Conservation (phyloP, 1,140 invertebrate genomes). For the Heliconius hewitsoni region DNA sequence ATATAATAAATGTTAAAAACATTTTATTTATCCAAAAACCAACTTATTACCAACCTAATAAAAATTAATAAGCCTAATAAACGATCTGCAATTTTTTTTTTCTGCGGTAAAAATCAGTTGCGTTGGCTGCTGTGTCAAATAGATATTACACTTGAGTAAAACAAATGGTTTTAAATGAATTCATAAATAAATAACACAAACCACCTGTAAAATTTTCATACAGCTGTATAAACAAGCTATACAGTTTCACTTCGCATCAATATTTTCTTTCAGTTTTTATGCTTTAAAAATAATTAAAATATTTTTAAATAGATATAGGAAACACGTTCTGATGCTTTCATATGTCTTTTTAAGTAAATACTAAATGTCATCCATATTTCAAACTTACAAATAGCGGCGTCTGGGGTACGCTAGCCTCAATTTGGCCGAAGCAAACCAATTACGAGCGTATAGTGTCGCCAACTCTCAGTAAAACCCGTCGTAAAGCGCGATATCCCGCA, state of each 20-base stretch:
- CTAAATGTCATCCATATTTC: slow-evolving; percentile 36
- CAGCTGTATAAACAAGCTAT: neutral
- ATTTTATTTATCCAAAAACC: too few relatives aligned
- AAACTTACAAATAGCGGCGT: slow-evolving; percentile 33
- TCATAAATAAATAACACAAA: too few relatives aligned
- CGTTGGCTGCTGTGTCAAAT: too few relatives aligned
- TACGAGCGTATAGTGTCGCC: slow-evolving; percentile 71
- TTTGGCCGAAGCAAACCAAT: slow-evolving; percentile 70
- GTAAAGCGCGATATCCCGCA: slow-evolving; percentile 78
- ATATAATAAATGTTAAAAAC: too few relatives aligned
- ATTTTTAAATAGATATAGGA: neutral
- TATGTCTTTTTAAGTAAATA: slow-evolving; percentile 35
- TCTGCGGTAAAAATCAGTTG: too few relatives aligned
- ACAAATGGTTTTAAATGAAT: too few relatives aligned
- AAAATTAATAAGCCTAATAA: too few relatives aligned
- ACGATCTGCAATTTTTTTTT: too few relatives aligned
- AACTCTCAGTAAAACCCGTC: slow-evolving; percentile 76
- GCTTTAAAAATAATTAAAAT: neutral
- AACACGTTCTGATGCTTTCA: neutral
- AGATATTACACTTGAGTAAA: too few relatives aligned
- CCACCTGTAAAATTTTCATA: too few relatives aligned
- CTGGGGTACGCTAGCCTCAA: slow-evolving; percentile 54
- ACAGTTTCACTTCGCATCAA: neutral
- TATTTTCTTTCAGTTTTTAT: neutral
- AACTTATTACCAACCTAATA: too few relatives aligned